phyloP scores from a whole-genome alignment of 1,140 invertebrate genomes.

The Gonioctena quinquepunctata region DNA sequence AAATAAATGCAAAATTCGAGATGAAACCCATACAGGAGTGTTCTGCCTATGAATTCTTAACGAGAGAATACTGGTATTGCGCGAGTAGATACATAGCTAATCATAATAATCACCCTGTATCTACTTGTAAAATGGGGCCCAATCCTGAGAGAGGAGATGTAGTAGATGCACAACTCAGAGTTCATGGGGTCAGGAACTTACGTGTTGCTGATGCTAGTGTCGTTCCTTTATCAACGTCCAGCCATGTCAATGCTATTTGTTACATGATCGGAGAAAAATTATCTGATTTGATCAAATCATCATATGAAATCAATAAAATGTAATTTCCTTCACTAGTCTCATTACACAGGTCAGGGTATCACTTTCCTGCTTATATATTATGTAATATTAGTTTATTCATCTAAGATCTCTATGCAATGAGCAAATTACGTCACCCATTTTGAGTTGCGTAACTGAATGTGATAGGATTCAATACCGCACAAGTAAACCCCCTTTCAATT shows the following conservation, averaged over 20 bases:
- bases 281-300: no score
- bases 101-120: conserved; percentile 49
- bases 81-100: conserved; percentile 46
- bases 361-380: no score
- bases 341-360: no score
- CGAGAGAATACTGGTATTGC: conserved; percentile 60
- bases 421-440: no score
- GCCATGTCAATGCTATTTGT: conserved; percentile 72
- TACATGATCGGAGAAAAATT: conserved; percentile 87
- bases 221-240: conserved; percentile 67
- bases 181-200: conserved; percentile 47
- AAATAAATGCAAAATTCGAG: conserved; percentile 57
- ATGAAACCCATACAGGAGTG: conserved; percentile 33
- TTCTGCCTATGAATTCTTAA: conserved; percentile 62
- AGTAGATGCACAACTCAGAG: conserved; percentile 59
- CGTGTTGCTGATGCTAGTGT: conserved; percentile 58
- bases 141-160: conserved; percentile 34
- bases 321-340: no score
- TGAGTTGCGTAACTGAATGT: no score
- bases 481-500: no score
- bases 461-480: no score
- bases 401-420: no score
- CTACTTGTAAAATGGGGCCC: conserved; percentile 31
- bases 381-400: no score
- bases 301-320: no score